Evolutionary conservation across 1,140 invertebrate species (phyloP).

Genomic region (Choristoneura fumiferana): DNA sequence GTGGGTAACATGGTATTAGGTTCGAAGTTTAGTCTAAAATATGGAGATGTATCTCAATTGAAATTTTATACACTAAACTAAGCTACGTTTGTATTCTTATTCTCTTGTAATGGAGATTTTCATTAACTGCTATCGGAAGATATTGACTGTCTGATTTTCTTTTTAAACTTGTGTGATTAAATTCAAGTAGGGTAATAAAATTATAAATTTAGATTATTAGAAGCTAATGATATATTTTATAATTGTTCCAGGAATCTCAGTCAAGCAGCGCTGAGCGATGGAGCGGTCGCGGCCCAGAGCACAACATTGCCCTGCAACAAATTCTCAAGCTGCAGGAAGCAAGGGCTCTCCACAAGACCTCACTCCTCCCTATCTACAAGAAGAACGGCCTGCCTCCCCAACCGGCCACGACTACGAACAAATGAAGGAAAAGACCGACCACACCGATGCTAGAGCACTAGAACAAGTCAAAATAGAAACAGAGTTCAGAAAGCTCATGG

Average conservation of each 20-base stretch:
- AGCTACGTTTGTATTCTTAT: too few species aligned
- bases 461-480: constrained; percentile 70
- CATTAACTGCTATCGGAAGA: too few species aligned
- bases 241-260: constrained; percentile 72
- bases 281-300: constrained; percentile 61
- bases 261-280: constrained; percentile 66
- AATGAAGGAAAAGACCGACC: constrained; percentile 38
- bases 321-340: constrained; percentile 72
- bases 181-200: too few species aligned
- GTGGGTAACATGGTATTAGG: constrained; percentile 4
- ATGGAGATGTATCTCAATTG: too few species aligned
- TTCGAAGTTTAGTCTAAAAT: neutral
- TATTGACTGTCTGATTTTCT: too few species aligned
- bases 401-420: constrained; percentile 51
- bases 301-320: constrained; percentile 69
- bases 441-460: constrained; percentile 49
- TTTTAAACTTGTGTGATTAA: too few species aligned
- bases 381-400: constrained; percentile 65
- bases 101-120: too few species aligned
- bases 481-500: constrained; percentile 72
- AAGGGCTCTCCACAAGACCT: constrained; percentile 69
- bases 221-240: constrained; percentile 26
- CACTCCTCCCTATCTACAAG: constrained; percentile 69
- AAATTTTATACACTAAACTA: too few species aligned
- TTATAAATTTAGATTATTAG: neutral